Base-by-base conservation (phyloP, 2,888 invertebrate species). In the Drosophila gaucha region DNA sequence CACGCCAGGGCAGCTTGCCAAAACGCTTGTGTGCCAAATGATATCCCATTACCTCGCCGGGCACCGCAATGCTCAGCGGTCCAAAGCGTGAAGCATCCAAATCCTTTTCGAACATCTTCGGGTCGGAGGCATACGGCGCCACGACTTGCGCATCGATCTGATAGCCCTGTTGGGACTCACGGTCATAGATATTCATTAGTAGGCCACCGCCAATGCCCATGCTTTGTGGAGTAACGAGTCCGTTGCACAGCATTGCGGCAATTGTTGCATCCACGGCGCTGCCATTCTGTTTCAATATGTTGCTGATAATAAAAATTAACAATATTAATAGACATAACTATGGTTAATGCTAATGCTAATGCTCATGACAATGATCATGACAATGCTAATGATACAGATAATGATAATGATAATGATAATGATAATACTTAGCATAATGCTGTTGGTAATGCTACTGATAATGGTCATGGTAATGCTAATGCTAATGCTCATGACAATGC, bases 261-360 rank as follows among this genome's bases (percentile, higher is more conserved):
- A 98, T 93, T 0, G 96, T 94, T 0, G 97, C 95, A 89, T 98
- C 98, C 36, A 97, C 95, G 0, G 96, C 97, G 24, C 95, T 95
- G 0, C 97, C 97, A 31, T 90, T 90, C 9, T 75, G 78, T 12
- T 77, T 57, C 18, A 92, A 62, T 8, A 91, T 90, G 12, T 90
- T 77, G 30, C 92, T 92, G 52, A 2, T 18, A 8, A 22, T 18
- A 24, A 28, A 8, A n/a, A 14, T 4, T n/a, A n/a, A 4, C 1
- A 10, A 30, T 9, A n/a, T 22, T 39, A 39, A 22, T n/a, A 10
- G 18, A 3, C 22, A 22, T 22, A 5, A 33, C n/a, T n/a, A n/a
- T n/a, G n/a, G n/a, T n/a, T n/a, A n/a, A n/a, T n/a, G n/a, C n/a
- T n/a, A n/a, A n/a, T n/a, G n/a, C n/a, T n/a, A n/a, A n/a, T n/a